Base-by-base conservation (phyloP, 92 coral and sea anemone genomes). In the Siderastrea radians region DNA sequence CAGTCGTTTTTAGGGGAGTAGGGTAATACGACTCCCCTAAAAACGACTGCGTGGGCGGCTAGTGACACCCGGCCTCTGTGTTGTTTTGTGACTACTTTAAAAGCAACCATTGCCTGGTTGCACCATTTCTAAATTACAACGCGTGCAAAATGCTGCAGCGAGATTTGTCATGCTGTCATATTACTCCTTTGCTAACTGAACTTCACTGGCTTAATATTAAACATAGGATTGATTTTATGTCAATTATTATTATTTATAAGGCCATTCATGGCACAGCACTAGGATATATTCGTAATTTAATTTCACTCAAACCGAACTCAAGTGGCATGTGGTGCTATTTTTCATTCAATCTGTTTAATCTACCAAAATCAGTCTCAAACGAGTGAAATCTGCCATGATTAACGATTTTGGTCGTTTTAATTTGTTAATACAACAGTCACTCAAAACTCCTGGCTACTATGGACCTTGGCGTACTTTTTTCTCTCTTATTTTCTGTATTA, bases 161-260 rank as follows among this genome's bases (percentile, higher is more conserved):
- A 74, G 60, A 74, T 46, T 50, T 38, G 53, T 60, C n/a, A n/a
- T n/a, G n/a, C 45, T 74, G 71, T 78, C 82, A 78, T 11, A 60
- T 75, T 16, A 75, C 66, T 12, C 64, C 15, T 19, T 47, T 53
- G 61, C 46, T 75, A 38, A 75, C 69, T n/a, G 70, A 78, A 45
- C 82, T 78, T 45, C 71, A 26, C 8, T 78, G 82, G 71, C n/a
- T 59, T 19, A 71, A 71, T 48, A 15, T 44, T 71, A 14, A 48
- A 49, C 75, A 71, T 44, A 48, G 52, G 17, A 47, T 71, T 13
- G 17, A 71, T 1, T 71, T 71, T 1, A 71, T 26, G 53, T 8
- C 44, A 44, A 48, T 48, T 12, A 4, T 44, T 44, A 71, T 71
- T 3, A 12, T 26, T 6, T 44, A 71, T n/a, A 71, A 71, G 19